Evolutionary conservation across 2,888 invertebrate genomes (phyloP).

Genomic region (Bugula neritina): DNA sequence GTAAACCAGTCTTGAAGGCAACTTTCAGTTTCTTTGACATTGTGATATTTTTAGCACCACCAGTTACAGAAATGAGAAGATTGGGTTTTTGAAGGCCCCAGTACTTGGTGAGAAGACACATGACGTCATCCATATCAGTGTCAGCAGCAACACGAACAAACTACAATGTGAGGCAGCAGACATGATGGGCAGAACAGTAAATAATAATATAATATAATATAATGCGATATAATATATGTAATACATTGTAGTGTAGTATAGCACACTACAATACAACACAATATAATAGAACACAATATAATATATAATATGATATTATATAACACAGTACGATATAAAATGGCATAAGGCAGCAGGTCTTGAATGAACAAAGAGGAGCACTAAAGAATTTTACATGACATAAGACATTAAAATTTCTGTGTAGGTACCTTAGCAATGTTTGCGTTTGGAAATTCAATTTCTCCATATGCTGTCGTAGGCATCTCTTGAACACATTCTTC

Average conservation of each 20-base stretch:
- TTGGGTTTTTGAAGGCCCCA: slow-evolving; percentile 52
- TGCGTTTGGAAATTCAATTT: slow-evolving; percentile 43
- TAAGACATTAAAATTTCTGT: too few relatives aligned
- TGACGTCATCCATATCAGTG: slow-evolving; percentile 41
- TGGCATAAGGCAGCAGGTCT: too few relatives aligned
- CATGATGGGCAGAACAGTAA: too few relatives aligned
- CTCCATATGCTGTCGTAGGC: slow-evolving; percentile 49
- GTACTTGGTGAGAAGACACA: slow-evolving; percentile 43
- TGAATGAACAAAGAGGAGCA: too few relatives aligned
- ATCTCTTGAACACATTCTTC: slow-evolving; percentile 33
- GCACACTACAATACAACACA: too few relatives aligned
- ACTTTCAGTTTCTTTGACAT: slow-evolving; percentile 49
- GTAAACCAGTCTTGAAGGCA: slow-evolving; percentile 50
- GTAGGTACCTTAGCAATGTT: slow-evolving; percentile 23
- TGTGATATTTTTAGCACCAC: slow-evolving; percentile 52
- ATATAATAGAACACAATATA: too few relatives aligned
- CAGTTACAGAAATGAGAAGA: slow-evolving; percentile 54
- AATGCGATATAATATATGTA: too few relatives aligned
- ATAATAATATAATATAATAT: too few relatives aligned
- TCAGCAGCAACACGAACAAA: slow-evolving; percentile 47
- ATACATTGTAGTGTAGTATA: too few relatives aligned
- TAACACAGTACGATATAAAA: too few relatives aligned
- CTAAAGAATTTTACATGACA: too few relatives aligned
- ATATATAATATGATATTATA: too few relatives aligned
- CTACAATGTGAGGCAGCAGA: slow-evolving; percentile 37